A percentile compares a stretch with the other conserved stretches of the same genome.
phyloP scores from a whole-genome alignment of 2,797 vertebrate species.

The Pogonophryne albipinna region DNA sequence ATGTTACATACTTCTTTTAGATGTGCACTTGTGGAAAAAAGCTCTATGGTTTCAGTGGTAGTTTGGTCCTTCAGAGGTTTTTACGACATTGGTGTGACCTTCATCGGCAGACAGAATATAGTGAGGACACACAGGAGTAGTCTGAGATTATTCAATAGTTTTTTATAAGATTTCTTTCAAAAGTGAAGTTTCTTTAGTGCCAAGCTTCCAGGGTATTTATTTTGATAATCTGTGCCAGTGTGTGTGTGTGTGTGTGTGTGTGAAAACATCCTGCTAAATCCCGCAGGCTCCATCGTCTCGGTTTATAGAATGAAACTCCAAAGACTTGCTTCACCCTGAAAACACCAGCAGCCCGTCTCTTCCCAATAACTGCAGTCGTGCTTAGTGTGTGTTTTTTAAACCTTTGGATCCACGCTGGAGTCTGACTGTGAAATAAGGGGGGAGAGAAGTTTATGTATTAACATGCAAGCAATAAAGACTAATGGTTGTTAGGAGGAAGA shows the following conservation, averaged over 20 bases:
- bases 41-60: conserved; percentile 80
- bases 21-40: conserved; percentile 77
- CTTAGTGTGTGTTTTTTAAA: conserved; percentile 20
- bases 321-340: conserved; percentile 83
- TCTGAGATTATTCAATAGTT: conserved; percentile 83
- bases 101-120: conserved; percentile 84
- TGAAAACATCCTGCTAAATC: conserved; percentile 49
- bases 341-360: conserved; percentile 85
- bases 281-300: conserved; percentile 65
- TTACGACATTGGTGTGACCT: conserved; percentile 72
- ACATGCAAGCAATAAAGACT: conserved; percentile 84
- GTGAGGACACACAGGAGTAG: conserved; percentile 75
- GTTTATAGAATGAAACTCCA: conserved; percentile 81
- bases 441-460: conserved; percentile 51
- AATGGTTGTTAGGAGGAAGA: conserved; percentile 51
- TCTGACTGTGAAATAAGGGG: conserved; percentile 66
- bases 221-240: conserved; percentile 85
- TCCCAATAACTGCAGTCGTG: conserved; percentile 38
- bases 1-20: conserved; percentile 81
- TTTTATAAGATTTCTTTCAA: conserved; percentile 81
- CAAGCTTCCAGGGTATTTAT: conserved; percentile 85
- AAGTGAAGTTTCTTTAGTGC: conserved; percentile 80
- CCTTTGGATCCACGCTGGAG: conserved; percentile 48
- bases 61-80: conserved; percentile 77
- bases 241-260: conserved; percentile 13